Evolutionary conservation across 2,797 vertebrate species (phyloP).

Genomic region (Clarias laeviceps): DNA sequence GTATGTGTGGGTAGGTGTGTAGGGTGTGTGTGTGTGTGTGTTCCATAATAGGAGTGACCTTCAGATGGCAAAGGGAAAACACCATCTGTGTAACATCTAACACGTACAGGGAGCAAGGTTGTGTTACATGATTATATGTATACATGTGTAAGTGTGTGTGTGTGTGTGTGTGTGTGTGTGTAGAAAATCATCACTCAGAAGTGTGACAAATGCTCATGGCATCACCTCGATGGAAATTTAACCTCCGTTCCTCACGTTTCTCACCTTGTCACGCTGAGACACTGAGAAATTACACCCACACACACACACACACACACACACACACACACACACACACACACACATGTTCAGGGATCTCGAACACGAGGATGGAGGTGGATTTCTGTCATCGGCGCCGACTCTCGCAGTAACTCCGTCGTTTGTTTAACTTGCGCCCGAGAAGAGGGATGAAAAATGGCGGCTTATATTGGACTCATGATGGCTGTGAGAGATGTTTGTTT

Average conservation of each 20-base stretch:
- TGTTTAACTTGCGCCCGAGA: constrained; percentile 63
- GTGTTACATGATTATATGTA: constrained; percentile 7
- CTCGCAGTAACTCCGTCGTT: constrained; percentile 56
- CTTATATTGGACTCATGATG: constrained; percentile 41
- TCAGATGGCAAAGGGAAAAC: constrained; percentile 48
- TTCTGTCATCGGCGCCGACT: constrained; percentile 60
- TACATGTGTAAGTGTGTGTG: not conserved
- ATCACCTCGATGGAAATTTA: constrained; percentile 21
- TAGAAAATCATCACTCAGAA: constrained; percentile 14
- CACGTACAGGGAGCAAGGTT: constrained; percentile 69
- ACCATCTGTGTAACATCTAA: constrained; percentile 67
- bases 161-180: constrained; percentile 54
- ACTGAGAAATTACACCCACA: constrained; percentile 18
- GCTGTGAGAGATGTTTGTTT: constrained; percentile 48
- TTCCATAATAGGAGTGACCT: constrained; percentile 31
- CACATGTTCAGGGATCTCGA: constrained; percentile 67
- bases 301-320: constrained; percentile 37
- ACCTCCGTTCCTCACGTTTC: constrained; percentile 15
- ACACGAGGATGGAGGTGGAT: constrained; percentile 72
- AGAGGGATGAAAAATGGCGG: constrained; percentile 54
- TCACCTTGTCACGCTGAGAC: constrained; percentile 24
- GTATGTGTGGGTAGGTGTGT: not conserved
- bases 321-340: constrained; percentile 37
- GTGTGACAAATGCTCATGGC: constrained; percentile 15
- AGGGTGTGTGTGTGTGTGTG: not conserved